Percentiles rank a stretch among this genome's conserved stretches.
Evolutionary conservation across 92 coral and sea anemone species (phyloP).

Genomic region (Epizoanthus fatuus): DNA sequence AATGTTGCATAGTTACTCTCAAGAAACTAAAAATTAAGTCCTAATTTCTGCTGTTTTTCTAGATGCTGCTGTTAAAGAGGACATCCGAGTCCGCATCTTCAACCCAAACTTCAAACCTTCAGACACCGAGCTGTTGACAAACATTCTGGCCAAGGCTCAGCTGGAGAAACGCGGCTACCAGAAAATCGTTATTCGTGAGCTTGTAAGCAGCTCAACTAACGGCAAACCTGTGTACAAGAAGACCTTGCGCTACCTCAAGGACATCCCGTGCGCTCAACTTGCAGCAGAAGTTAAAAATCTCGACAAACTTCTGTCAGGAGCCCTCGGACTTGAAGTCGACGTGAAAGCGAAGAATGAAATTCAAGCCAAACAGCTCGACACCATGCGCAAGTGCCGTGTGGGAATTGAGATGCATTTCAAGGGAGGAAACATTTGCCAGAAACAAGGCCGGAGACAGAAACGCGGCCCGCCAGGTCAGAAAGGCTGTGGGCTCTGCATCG

Average conservation of each 20-base stretch:
- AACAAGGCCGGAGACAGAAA: not conserved
- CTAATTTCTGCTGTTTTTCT: not conserved
- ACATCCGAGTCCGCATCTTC: not conserved
- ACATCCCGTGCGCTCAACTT: not conserved
- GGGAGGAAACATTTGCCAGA: not conserved
- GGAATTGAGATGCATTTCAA: not conserved
- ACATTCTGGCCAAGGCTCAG: not conserved
- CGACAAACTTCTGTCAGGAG: not conserved
- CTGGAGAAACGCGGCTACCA: not conserved
- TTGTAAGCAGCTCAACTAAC: not conserved
- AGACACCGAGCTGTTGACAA: not conserved
- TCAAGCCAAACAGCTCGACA: not conserved
- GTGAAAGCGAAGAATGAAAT: not conserved
- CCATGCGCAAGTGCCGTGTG: not conserved
- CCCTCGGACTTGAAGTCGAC: not conserved
- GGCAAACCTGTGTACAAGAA: not conserved
- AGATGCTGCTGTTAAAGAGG: not conserved
- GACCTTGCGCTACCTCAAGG: slow-evolving; percentile 10
- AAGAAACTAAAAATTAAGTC: too few relatives aligned
- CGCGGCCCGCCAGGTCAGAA: not conserved
- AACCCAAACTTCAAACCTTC: not conserved
- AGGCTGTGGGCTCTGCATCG: too few relatives aligned
- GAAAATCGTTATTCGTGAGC: not conserved
- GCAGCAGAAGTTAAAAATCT: not conserved
- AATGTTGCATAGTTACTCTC: too few relatives aligned